These are phyloP conservation scores for Thamnophis sirtalis DNA, from an alignment of 2,113 vertebrate species.

Conservation along the genomic window DNA sequence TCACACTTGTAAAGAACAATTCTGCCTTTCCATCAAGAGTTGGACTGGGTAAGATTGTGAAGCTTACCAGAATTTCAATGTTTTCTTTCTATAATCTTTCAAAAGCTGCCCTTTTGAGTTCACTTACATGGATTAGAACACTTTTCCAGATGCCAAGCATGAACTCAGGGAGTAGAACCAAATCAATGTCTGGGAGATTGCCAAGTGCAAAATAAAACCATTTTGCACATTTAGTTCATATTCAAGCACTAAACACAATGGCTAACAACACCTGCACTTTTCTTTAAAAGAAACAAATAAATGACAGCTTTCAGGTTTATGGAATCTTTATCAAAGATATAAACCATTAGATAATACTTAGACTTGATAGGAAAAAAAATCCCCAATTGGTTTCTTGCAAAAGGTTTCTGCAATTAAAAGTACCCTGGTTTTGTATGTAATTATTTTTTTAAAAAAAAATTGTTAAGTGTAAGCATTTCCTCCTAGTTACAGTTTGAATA, in stretches of 20 bases:
- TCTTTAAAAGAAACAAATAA: not conserved
- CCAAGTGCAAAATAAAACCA: conserved; percentile 2
- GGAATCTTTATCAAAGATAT: conserved; percentile 9
- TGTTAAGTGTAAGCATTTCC: not conserved
- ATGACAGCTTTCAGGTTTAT: conserved; percentile 23
- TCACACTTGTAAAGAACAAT: not conserved
- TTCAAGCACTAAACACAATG: not conserved
- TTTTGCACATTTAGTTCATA: conserved; percentile 7
- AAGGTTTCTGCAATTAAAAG: not conserved
- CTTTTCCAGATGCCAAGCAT: not conserved
- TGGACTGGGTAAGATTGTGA: not conserved
- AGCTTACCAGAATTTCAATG: not conserved
- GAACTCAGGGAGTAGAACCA: not conserved
- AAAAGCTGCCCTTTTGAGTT: not conserved
- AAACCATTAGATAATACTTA: conserved; percentile 22
- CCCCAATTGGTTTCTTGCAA: not conserved
- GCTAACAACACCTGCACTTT: not conserved
- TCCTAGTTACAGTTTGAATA: not conserved
- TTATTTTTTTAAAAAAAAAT: not conserved
- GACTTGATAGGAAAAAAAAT: not conserved
- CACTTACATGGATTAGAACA: not conserved
- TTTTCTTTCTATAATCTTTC: not conserved
- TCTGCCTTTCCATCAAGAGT: not conserved
- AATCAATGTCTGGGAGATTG: not conserved
- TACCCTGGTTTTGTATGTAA: not conserved